Evolutionary conservation across 2,888 invertebrate genomes (phyloP), one percentile per base, ranked within the genome.

Genomic region (Scrobipalpa atriplicella): DNA sequence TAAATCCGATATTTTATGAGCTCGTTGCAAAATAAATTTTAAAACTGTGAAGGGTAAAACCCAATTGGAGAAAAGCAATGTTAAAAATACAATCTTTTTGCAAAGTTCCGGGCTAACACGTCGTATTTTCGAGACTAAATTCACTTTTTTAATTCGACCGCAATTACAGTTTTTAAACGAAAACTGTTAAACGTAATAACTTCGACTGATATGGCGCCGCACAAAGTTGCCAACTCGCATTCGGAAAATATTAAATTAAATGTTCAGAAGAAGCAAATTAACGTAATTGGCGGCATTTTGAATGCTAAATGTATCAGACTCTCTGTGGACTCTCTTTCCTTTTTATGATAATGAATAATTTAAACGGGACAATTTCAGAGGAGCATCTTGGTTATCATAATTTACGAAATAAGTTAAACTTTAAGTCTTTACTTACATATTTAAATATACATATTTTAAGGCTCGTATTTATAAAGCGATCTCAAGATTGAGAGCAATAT

Each of bases 1-100:
- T 89, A 87, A 88, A 87, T 89, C 83, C 82, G 75, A 73, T 82
- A 78, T 75, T 89, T 90, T 89, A 89, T 82, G 85, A 78, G 74
- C 79, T 74, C 75, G 73, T 78, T 81, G 87, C 75, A 82, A 83
- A 85, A 89, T 89, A 85, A 87, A 89, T 88, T 82, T 77, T 70
- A 75, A 78, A 71, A 70, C 72, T 70, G 73, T 60, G 69, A 69
- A 72, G 71, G 70, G 71, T 68, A 68, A 21, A 69, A 73, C 69
- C 67, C 67, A 78, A 73, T 70, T 72, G 75, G 76, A 73, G 79
- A 84, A n/a, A 80, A 82, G 78, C 60, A 65, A 54, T 56, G 51
- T 52, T 52, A 41, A 60, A 21, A 19, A 36, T 63, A 63, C 38
- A 52, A 9, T 2, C n/a, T 60, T 67, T 54, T 70, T 70, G 71